Evolutionary conservation across 37 sponge, comb jelly and placozoan genomes (phyloP), one percentile per base, ranked within the genome.

Genomic region (Halichondria panicea): DNA sequence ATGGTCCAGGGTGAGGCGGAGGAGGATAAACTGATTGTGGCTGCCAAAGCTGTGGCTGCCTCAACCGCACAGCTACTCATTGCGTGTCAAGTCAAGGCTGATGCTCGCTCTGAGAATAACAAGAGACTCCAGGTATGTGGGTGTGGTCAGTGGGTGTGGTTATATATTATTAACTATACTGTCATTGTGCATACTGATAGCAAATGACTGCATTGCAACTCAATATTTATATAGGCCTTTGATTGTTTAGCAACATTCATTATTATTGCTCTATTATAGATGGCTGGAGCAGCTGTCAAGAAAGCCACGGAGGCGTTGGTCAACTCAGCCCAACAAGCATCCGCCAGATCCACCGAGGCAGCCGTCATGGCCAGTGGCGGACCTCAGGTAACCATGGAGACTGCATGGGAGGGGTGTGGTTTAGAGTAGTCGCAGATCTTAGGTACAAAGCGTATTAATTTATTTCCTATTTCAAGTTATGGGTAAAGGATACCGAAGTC

Each of bases 31-130:
- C 81, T 97, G 69, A 85, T 97, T 45, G 94, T 92, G 22, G 87
- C 95, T 70, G 94, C 94, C 55, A 98, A 95, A 58, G 82, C 91
- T 43, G 96, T 98, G 30, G 96, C 99, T 7, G 67, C 85, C 9
- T 90, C 91, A 27, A 95, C 99, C 31, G 96, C 94, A 11, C 96
- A 95, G 76, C 91, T 98, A 19, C 88, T 98, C 60, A 73, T 95
- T 33, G 89, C 96, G 0, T 95, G 96, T 63, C 94, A 88, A 65
- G 99, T 95, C 24, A 95, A 95, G 79, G 94, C 99, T 43, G 96
- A 98, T 55, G 71, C 91, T 27, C 66, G 84, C 34, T 77, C 81
- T 37, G 94, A 93, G 67, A 93, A 78, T 77, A 90, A 85, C 37
- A 86, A 59, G 62, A 74, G 96, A 54, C 73, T 98, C 13, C 96